phyloP scores from a whole-genome alignment of 2,888 invertebrate species.

The Caenorhabditis wallacei region DNA sequence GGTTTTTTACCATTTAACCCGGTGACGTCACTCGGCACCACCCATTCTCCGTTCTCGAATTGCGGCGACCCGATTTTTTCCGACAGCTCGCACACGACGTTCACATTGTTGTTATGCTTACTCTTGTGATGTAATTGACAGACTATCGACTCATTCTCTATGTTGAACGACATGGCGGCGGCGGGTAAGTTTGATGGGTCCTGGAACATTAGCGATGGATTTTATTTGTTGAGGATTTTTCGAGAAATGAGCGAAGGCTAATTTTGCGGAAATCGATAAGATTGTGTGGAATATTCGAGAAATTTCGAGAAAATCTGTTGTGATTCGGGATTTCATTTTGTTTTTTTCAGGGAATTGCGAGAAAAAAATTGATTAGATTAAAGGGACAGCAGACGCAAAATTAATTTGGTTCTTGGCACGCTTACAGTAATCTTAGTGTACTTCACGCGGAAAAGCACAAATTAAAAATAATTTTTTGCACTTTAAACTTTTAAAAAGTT shows the following conservation, averaged over 20 bases:
- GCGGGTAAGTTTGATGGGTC: slow-evolving; percentile 61
- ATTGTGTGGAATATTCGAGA: slow-evolving; percentile 13
- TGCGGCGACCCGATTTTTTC: slow-evolving; percentile 60
- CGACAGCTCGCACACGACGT: slow-evolving; percentile 63
- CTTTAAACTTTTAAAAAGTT: background rate
- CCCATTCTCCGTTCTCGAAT: slow-evolving; percentile 57
- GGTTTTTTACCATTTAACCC: slow-evolving; percentile 61
- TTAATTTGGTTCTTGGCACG: background rate
- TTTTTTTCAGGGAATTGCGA: background rate
- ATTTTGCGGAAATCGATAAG: background rate
- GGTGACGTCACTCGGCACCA: slow-evolving; percentile 60
- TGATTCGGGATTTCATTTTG: background rate
- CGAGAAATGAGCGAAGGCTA: background rate
- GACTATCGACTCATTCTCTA: slow-evolving; percentile 62
- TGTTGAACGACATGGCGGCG: slow-evolving; percentile 66
- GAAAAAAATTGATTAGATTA: background rate
- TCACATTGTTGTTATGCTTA: slow-evolving; percentile 59
- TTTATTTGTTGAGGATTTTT: background rate
- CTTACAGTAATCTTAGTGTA: slow-evolving; percentile 17
- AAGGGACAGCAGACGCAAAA: slow-evolving; percentile 6
- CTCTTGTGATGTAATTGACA: slow-evolving; percentile 59
- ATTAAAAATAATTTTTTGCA: background rate
- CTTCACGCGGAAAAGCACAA: slow-evolving; percentile 11
- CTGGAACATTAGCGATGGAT: slow-evolving; percentile 21
- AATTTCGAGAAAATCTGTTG: slow-evolving; percentile 1